Evolutionary conservation across 1,140 invertebrate genomes (phyloP).

Genomic region (Paralvinella palmiformis): DNA sequence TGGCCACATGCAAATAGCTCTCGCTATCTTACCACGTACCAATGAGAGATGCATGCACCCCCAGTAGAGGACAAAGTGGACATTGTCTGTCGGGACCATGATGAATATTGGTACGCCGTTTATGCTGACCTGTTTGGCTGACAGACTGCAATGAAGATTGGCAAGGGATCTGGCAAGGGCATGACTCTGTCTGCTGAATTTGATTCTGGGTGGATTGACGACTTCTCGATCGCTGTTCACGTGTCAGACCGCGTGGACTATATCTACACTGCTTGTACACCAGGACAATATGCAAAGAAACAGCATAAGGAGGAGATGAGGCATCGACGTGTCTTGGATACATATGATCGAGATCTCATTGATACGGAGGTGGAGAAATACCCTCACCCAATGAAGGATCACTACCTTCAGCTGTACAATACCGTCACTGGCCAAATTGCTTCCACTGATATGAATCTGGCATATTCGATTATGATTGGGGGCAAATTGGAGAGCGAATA

Average conservation of each 20-base stretch:
- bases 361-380: not conserved
- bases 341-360: not conserved
- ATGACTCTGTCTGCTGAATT: not conserved
- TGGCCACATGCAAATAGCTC: too few species aligned
- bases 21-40: too few species aligned
- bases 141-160: not conserved
- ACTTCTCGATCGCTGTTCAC: not conserved
- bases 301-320: constrained; percentile 1
- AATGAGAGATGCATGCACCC: too few species aligned
- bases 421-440: constrained; percentile 3
- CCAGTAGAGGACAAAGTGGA: too few species aligned
- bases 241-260: not conserved
- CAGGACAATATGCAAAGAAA: not conserved
- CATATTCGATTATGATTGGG: constrained; percentile 9
- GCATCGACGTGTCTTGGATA: not conserved
- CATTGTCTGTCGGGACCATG: too few species aligned
- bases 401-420: constrained; percentile 1
- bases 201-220: not conserved
- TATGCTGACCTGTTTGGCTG: too few species aligned
- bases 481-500: not conserved
- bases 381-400: not conserved
- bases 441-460: not conserved
- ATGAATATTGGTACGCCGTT: too few species aligned
- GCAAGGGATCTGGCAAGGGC: not conserved
- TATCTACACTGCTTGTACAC: not conserved